phyloP scores from a whole-genome alignment of 2,113 vertebrate genomes.

The Apistogramma diplotaenia region DNA sequence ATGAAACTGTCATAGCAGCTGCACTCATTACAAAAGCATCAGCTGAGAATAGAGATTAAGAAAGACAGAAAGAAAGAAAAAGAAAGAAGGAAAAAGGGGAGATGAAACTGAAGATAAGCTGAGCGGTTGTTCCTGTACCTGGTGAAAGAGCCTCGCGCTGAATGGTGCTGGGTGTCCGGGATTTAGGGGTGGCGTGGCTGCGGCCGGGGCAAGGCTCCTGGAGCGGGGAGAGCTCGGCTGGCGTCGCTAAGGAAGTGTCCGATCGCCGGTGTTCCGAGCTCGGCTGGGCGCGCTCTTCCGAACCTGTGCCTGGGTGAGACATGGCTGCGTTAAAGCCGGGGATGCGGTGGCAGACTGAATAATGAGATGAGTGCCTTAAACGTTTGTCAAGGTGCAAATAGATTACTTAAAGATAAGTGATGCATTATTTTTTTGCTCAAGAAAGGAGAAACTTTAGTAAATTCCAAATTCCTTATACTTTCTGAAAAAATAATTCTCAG shows the following conservation, averaged over 20 bases:
- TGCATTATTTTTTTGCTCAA: background rate
- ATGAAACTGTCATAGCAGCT: background rate
- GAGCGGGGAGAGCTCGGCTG: constrained; percentile 72
- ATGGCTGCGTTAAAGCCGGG: constrained; percentile 14
- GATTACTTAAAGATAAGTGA: background rate
- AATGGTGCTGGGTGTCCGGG: constrained; percentile 90
- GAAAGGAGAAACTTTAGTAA: background rate
- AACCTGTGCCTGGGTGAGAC: constrained; percentile 81
- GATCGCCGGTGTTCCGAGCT: constrained; percentile 79
- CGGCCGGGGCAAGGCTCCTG: constrained; percentile 61
- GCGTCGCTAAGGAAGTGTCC: constrained; percentile 63
- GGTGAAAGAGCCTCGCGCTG: constrained; percentile 92
- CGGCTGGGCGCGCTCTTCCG: constrained; percentile 86
- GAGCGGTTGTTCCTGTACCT: constrained; percentile 74
- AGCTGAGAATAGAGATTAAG: constrained; percentile 2
- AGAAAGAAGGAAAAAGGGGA: background rate
- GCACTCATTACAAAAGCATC: background rate
- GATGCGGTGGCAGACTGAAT: background rate
- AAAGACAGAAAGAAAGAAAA: constrained; percentile 1
- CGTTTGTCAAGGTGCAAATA: background rate
- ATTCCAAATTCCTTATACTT: background rate
- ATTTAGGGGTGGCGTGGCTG: constrained; percentile 70
- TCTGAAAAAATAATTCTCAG: background rate
- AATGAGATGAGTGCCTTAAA: background rate
- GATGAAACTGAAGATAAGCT: background rate